Conservation (phyloP, 2,888 invertebrate species). For the Hyalella azteca region DNA sequence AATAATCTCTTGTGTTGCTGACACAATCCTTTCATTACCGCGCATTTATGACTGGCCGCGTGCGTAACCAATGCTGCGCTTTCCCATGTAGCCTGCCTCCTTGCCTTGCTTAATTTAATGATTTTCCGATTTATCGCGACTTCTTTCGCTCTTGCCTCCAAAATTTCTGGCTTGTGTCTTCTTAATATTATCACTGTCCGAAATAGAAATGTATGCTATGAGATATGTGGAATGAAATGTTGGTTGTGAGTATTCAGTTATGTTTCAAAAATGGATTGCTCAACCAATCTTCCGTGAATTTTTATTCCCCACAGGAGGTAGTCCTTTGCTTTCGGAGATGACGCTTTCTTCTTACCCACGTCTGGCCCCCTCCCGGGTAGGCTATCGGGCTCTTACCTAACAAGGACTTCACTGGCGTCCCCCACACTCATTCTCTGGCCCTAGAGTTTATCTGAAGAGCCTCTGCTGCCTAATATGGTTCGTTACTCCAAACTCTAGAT, state of each 20-base stretch:
- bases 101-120: too few species aligned
- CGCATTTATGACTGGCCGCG: constrained; percentile 8
- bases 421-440: constrained; percentile 1
- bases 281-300: not conserved
- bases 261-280: too few species aligned
- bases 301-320: not conserved
- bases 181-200: too few species aligned
- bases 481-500: constrained; percentile 27
- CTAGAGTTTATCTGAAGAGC: constrained; percentile 17
- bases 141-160: too few species aligned
- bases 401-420: constrained; percentile 26
- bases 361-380: not conserved
- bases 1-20: constrained; percentile 1
- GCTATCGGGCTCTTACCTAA: constrained; percentile 3
- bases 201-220: too few species aligned
- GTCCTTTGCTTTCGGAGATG: not conserved
- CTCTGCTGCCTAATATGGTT: constrained; percentile 27
- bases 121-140: too few species aligned
- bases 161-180: too few species aligned
- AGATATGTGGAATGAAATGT: too few species aligned
- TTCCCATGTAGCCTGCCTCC: too few species aligned
- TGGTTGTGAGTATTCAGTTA: too few species aligned
- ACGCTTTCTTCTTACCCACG: not conserved
- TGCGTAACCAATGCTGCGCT: not conserved
- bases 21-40: constrained; percentile 29